Evolutionary conservation across 2,888 invertebrate species (phyloP), one percentile per base, ranked within the genome.

Genomic region (Tipula helvola): DNA sequence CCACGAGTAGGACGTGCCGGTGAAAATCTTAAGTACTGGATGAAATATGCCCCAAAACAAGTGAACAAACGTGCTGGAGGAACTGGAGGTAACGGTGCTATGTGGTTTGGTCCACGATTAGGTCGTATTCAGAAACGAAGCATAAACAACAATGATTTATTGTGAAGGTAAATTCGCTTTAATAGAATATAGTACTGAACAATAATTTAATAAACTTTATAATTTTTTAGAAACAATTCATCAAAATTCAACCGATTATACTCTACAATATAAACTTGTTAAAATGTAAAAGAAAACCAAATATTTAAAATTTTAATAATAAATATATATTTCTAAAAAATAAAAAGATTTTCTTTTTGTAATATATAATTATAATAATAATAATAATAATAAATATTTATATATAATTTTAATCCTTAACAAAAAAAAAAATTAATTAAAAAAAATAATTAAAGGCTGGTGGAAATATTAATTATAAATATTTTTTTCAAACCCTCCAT

Each of bases 91-190:
- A 92, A 91, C 52, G 91, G 91, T 36, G 93, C 93, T 0, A 93
- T 95, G 91, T 95, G 95, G 95, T 95, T 95, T 88, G 95, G 95
- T 52, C 95, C 95, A 0, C 91, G 95, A 83, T 91, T 95, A 36
- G 95, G 94, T 87, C 92, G 94, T 87, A 90, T 92, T 0, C 92
- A 91, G 87, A 92, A 92, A 89, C 87, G 89, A 85, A 71, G 28
- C 71, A 71, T 28, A 71, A 71, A 71, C 28, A 71, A 71, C 28
- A 71, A 28, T 28, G 88, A 87, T 83, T 88, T 87, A 86, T 89
- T 86, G 88, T 89, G 88, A 88, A 88, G 88, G 86, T 86, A 47
- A 39, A 41, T 41, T 28, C 28, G 28, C 28, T 28, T 39, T 57
- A 71, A 10, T 71, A 3, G 0, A 71, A 28, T 28, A 71, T 4